Evolutionary conservation across 2,888 invertebrate species (phyloP).

Genomic region (Desoria tigrina): DNA sequence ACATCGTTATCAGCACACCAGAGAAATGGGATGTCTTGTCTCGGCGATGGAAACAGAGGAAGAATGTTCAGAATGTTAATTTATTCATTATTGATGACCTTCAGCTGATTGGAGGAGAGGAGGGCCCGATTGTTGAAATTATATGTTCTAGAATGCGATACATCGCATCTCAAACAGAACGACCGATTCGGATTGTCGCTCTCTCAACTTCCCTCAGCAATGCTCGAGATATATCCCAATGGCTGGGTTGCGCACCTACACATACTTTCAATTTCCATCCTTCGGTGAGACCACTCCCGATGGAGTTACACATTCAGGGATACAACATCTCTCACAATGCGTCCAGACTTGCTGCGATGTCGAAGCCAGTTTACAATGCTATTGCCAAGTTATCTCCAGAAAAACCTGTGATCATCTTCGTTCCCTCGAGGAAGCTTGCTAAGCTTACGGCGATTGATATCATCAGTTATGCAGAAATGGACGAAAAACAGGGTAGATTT

Average conservation of each 20-base stretch:
- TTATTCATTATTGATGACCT: conserved; percentile 96
- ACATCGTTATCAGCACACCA: conserved; percentile 94
- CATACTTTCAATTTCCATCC: conserved; percentile 98
- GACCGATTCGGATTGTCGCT: conserved; percentile 88
- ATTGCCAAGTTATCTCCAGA: conserved; percentile 79
- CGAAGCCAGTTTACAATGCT: conserved; percentile 94
- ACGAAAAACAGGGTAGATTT: conserved; percentile 81
- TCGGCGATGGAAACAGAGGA: conserved; percentile 96
- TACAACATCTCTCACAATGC: conserved; percentile 97
- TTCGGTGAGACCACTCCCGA: conserved; percentile 88
- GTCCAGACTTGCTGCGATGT: conserved; percentile 94
- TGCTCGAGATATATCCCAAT: conserved; percentile 91
- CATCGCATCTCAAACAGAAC: conserved; percentile 90
- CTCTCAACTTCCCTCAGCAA: conserved; percentile 91
- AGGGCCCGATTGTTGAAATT: conserved; percentile 91
- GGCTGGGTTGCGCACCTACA: conserved; percentile 92
- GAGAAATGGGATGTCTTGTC: conserved; percentile 99
- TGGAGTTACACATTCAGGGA: conserved; percentile 94
- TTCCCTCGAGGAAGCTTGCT: conserved; percentile 86
- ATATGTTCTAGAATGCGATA: conserved; percentile 87
- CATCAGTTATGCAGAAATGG: conserved; percentile 88
- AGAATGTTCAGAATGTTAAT: conserved; percentile 95
- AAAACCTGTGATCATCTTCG: conserved; percentile 85
- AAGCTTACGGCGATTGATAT: conserved; percentile 94
- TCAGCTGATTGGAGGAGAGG: conserved; percentile 84